phyloP scores from a whole-genome alignment of 2,888 invertebrate genomes.

The Azorinus chamasolen region DNA sequence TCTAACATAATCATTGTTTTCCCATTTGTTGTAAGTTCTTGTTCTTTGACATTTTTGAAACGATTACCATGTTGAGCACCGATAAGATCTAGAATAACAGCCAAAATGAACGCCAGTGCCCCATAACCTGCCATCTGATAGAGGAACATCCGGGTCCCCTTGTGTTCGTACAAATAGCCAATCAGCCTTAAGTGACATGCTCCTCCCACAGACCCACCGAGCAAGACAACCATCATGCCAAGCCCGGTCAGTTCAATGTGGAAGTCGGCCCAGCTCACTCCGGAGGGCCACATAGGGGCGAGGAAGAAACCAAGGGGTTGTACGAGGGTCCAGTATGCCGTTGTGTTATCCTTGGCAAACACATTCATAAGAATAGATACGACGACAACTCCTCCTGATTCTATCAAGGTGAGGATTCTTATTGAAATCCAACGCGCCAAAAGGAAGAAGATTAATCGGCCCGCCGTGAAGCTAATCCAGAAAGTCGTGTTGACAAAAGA shows the following conservation, averaged over 20 bases:
- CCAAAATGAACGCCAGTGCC: slow-evolving; percentile 38
- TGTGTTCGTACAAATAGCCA: slow-evolving; percentile 70
- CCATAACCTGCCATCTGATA: slow-evolving; percentile 68
- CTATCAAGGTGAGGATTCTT: slow-evolving; percentile 60
- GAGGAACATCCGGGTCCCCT: slow-evolving; percentile 67
- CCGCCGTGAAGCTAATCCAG: slow-evolving; percentile 74
- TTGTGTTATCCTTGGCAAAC: slow-evolving; percentile 54
- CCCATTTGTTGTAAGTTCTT: neutral
- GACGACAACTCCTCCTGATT: slow-evolving; percentile 52
- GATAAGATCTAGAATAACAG: slow-evolving; percentile 49
- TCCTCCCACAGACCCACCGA: slow-evolving; percentile 71
- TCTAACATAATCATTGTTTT: slow-evolving; percentile 2
- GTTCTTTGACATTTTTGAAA: slow-evolving; percentile 26
- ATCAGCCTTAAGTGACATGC: slow-evolving; percentile 69
- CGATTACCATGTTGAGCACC: slow-evolving; percentile 61
- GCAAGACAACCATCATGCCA: slow-evolving; percentile 64
- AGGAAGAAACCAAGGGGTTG: slow-evolving; percentile 68
- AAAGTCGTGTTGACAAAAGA: slow-evolving; percentile 72
- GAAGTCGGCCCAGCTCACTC: slow-evolving; percentile 73
- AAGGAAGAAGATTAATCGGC: slow-evolving; percentile 65
- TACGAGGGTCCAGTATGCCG: slow-evolving; percentile 69
- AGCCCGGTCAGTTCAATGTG: slow-evolving; percentile 73
- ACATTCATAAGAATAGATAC: slow-evolving; percentile 62
- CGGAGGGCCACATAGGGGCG: slow-evolving; percentile 70
- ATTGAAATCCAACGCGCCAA: slow-evolving; percentile 66